Percentiles rank a stretch among this genome's conserved stretches.
Evolutionary conservation across 2,797 vertebrate species (phyloP).

Genomic region (Parauchenoglanis punctatus): DNA sequence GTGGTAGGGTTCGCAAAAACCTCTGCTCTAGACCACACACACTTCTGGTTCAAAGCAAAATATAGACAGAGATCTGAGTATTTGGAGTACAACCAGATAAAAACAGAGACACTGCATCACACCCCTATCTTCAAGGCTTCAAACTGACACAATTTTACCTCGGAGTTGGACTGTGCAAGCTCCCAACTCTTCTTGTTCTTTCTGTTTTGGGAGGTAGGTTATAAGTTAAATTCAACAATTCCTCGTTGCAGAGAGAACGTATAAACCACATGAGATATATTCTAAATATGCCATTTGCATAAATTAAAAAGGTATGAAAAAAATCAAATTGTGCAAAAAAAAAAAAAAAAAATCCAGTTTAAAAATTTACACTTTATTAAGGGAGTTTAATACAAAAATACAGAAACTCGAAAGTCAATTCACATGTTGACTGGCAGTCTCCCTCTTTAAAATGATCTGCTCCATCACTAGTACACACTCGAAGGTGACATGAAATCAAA

Average conservation of each 20-base stretch:
- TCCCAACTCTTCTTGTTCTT: no score
- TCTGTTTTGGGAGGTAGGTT: neutral
- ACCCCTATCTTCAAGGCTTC: neutral
- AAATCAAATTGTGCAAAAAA: neutral
- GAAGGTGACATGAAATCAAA: slow-evolving; percentile 8
- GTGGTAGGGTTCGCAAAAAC: neutral
- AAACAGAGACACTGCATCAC: neutral
- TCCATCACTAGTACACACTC: neutral
- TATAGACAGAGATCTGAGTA: neutral
- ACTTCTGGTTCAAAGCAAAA: slow-evolving; percentile 4
- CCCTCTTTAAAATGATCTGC: slow-evolving; percentile 24
- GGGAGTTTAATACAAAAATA: slow-evolving; percentile 37
- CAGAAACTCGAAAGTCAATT: slow-evolving; percentile 35
- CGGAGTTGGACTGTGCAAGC: neutral
- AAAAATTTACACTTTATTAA: slow-evolving; percentile 36
- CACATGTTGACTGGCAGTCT: slow-evolving; percentile 27
- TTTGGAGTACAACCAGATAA: neutral
- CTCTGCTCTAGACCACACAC: neutral
- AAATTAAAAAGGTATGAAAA: neutral
- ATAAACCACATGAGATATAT: neutral
- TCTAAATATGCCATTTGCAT: neutral
- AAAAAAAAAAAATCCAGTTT: neutral
- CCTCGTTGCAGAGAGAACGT: neutral
- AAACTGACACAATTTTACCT: neutral
- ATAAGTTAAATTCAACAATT: neutral